These are phyloP conservation scores for Neoascia interrupta DNA, from an alignment of 2,888 invertebrate genomes.

Conservation along the genomic window DNA sequence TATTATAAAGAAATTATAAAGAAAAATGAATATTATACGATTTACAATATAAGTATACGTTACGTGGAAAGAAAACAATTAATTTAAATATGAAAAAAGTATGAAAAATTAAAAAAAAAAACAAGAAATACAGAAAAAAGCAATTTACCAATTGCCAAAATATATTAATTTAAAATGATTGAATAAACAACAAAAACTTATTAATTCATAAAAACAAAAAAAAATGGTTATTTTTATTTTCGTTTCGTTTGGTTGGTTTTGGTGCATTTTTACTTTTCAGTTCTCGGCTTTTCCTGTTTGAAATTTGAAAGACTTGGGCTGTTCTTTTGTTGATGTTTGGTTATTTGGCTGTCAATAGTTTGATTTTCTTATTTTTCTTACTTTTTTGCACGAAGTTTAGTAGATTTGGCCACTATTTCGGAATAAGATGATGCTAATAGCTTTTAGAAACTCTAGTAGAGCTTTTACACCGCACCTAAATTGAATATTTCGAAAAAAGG, in stretches of 20 bases:
- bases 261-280: constrained; percentile 1
- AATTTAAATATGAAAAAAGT: constrained; percentile 30
- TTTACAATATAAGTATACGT: constrained; percentile 61
- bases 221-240: constrained; percentile 21
- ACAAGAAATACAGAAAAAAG: constrained; percentile 40
- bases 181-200: constrained; percentile 56
- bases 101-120: constrained; percentile 4
- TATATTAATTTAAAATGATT: constrained; percentile 65
- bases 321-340: background rate
- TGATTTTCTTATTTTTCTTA: no score
- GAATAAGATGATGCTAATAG: no score
- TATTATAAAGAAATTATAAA: constrained; percentile 10
- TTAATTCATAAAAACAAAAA: constrained; percentile 52
- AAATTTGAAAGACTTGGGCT: no score
- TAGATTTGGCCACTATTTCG: no score
- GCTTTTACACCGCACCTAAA: no score
- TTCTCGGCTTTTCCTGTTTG: no score
- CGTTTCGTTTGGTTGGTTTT: constrained; percentile 11
- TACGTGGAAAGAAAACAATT: constrained; percentile 48
- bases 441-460: no score
- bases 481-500: no score
- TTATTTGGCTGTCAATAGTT: no score
- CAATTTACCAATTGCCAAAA: constrained; percentile 61
- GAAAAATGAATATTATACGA: constrained; percentile 50
- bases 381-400: no score